A percentile compares a stretch with the other conserved stretches of the same genome.
phyloP scores from a whole-genome alignment of 2,888 invertebrate genomes.

The Temnothorax unifasciatus region DNA sequence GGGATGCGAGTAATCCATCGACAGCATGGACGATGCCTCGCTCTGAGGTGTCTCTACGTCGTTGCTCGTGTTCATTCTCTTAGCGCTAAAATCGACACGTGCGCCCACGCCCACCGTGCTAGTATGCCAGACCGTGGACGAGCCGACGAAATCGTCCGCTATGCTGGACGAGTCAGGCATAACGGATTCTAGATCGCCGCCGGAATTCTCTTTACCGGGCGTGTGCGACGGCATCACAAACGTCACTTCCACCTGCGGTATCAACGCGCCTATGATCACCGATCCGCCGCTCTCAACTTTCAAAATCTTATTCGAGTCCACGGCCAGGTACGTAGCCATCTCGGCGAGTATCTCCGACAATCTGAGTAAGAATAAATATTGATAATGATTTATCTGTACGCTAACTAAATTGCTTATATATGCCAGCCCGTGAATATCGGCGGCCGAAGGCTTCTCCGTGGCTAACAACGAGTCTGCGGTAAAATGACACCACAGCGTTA shows the following conservation, averaged over 20 bases:
- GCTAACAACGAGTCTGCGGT: conserved; percentile 80
- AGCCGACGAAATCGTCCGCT: conserved; percentile 89
- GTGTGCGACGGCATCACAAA: conserved; percentile 94
- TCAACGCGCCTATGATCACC: conserved; percentile 91
- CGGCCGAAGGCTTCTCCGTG: conserved; percentile 82
- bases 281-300: conserved; percentile 87
- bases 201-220: conserved; percentile 95
- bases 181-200: conserved; percentile 94
- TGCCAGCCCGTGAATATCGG: conserved; percentile 93
- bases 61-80: conserved; percentile 82
- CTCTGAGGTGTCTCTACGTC: conserved; percentile 84
- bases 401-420: conserved; percentile 95
- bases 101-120: conserved; percentile 71
- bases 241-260: conserved; percentile 95
- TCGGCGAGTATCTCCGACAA: conserved; percentile 94
- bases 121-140: conserved; percentile 78
- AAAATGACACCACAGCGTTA: conserved; percentile 93
- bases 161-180: conserved; percentile 95
- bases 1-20: conserved; percentile 82
- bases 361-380: conserved; percentile 95
- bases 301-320: conserved; percentile 92
- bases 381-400: conserved; percentile 97
- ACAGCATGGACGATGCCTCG: conserved; percentile 84
- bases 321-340: conserved; percentile 92
- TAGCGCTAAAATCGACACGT: conserved; percentile 80